Conservation (phyloP, 1,140 invertebrate species). For the Temnothorax curvispinosus region DNA sequence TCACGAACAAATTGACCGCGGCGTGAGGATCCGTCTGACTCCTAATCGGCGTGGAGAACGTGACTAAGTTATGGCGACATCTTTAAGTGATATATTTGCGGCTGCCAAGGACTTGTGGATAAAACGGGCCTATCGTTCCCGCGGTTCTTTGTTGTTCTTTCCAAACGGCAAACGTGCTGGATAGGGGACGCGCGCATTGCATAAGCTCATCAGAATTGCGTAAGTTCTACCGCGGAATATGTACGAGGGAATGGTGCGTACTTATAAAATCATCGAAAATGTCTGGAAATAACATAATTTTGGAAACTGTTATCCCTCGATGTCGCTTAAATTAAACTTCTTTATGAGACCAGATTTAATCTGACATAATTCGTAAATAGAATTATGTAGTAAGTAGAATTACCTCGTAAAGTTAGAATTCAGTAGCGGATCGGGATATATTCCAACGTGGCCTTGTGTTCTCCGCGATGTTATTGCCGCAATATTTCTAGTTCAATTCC, state of each 20-base stretch:
- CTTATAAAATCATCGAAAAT: not conserved
- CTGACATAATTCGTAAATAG: not conserved
- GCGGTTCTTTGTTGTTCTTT: slow-evolving; percentile 16
- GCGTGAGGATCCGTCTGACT: slow-evolving; percentile 3
- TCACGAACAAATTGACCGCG: slow-evolving; percentile 10
- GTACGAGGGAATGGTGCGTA: not conserved
- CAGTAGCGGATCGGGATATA: not conserved
- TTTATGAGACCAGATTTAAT: not conserved
- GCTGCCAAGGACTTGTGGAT: not conserved
- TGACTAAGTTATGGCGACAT: slow-evolving; percentile 40
- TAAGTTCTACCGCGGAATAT: not conserved
- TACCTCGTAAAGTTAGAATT: not conserved
- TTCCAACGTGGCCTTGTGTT: not conserved
- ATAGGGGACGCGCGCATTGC: not conserved
- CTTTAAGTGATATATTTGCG: slow-evolving; percentile 39
- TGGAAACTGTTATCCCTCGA: not conserved
- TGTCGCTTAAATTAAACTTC: not conserved
- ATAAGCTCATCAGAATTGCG: slow-evolving; percentile 20
- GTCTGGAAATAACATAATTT: not conserved
- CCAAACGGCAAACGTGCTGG: not conserved
- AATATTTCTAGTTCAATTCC: not conserved
- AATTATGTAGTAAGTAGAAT: not conserved
- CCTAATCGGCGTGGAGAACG: slow-evolving; percentile 8
- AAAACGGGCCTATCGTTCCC: slow-evolving; percentile 13
- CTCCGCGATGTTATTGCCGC: not conserved